These are phyloP conservation scores for Phyllostomus discolor DNA, from an alignment of 2,113 vertebrate genomes.

Conservation along the genomic window DNA sequence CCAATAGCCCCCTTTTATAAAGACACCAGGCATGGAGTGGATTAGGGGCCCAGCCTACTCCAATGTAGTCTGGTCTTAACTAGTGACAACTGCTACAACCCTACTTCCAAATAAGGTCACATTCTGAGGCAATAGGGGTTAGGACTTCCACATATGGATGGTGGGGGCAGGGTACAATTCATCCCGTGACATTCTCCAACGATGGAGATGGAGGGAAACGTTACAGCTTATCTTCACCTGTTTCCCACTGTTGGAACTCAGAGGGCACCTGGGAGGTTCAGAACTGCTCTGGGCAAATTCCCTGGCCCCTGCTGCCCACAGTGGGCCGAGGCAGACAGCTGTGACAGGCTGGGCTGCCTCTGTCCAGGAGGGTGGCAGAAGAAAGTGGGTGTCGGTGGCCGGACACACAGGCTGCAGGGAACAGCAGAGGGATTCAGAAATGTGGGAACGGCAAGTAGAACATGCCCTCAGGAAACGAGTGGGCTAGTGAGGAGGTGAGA, in stretches of 20 bases:
- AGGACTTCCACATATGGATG: background rate
- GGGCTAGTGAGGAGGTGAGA: background rate
- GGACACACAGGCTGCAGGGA: background rate
- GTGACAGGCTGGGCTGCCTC: background rate
- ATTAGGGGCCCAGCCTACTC: background rate
- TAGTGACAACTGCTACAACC: background rate
- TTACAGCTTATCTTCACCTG: background rate
- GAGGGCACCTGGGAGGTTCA: background rate
- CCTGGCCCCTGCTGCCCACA: background rate
- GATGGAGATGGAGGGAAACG: background rate
- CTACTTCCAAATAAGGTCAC: too few relatives aligned
- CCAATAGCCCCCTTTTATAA: background rate
- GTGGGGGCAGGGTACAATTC: background rate
- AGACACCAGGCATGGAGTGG: background rate
- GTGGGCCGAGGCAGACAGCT: background rate
- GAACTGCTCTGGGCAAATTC: background rate
- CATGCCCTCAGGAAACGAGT: too few relatives aligned
- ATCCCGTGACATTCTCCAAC: background rate
- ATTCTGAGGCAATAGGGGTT: too few relatives aligned
- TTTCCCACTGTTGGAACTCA: background rate
- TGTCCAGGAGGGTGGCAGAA: background rate
- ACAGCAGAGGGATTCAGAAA: background rate
- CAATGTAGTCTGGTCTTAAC: background rate
- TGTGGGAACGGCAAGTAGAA: rapidly evolving
- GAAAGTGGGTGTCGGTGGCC: too few relatives aligned